Evolutionary conservation across 1,140 invertebrate species (phyloP).

Genomic region (Drosophila persimilis): DNA sequence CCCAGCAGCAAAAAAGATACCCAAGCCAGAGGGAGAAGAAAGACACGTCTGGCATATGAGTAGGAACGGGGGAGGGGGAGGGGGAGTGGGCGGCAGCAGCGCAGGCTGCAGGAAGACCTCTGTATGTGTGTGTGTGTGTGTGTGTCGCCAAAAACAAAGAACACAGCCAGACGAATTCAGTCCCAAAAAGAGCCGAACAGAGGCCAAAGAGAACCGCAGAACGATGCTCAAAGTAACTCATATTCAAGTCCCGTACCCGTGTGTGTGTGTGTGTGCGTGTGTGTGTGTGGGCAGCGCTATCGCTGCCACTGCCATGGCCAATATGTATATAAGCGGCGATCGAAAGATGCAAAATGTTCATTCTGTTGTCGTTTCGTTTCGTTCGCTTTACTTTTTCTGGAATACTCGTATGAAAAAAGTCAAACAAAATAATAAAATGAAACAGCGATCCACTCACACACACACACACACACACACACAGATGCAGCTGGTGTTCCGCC

Average conservation of each 20-base stretch:
- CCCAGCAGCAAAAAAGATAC: conserved; percentile 48
- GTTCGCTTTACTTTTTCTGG: conserved; percentile 60
- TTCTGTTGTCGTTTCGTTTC: conserved; percentile 65
- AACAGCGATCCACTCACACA: conserved; percentile 52
- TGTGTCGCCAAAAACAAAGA: conserved; percentile 51
- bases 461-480: conserved; percentile 8
- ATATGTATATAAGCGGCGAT: conserved; percentile 73
- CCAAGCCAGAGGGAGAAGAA: conserved; percentile 31
- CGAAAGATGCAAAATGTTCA: conserved; percentile 80
- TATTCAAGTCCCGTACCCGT: conserved; percentile 32
- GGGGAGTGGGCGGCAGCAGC: conserved; percentile 45
- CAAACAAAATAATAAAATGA: conserved; percentile 80
- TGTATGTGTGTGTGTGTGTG: not conserved
- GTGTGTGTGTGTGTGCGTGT: conserved; percentile 25
- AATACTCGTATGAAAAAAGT: conserved; percentile 65
- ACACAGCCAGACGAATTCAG: conserved; percentile 39
- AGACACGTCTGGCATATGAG: conserved; percentile 48
- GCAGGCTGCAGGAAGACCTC: conserved; percentile 61
- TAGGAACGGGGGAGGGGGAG: not conserved
- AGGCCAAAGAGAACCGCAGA: conserved; percentile 49
- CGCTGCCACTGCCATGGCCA: conserved; percentile 52
- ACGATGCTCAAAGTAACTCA: conserved; percentile 72
- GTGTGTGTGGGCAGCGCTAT: conserved; percentile 35
- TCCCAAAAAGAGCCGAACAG: conserved; percentile 36
- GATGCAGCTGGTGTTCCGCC: conserved; percentile 37